Base-by-base conservation (phyloP, 2,113 vertebrate species). In the Pluvialis apricaria region DNA sequence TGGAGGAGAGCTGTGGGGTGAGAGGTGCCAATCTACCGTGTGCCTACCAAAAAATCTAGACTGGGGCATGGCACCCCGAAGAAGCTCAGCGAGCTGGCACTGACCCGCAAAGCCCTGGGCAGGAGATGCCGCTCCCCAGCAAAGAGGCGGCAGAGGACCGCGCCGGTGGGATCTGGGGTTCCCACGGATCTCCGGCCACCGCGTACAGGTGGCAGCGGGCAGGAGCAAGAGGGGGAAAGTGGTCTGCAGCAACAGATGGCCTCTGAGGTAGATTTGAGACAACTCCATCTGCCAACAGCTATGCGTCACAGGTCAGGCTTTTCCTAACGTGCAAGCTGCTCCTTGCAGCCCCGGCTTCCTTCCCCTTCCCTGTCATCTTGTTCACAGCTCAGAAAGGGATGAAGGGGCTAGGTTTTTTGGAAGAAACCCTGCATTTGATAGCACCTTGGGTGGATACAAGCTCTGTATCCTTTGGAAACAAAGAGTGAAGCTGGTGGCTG, bases 221-320 rank as follows among this genome's bases (percentile, higher is more conserved):
- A 51, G 36, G 17, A 86, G 65, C 82, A 75, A 54, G 82, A 85
- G 61, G 76, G 76, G 60, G 34, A 73, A 62, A 91, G 81, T 88
- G 94, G 45, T 49, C 66, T 77, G 82, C 78, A 93, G 93, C 92
- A 92, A 95, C 72, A 86, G 57, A 79, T 49, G 68, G 91, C 71
- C 92, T 96, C 97, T 97, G 98, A 98, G 98, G 98, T 98, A 98
- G 98, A 90, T 96, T 62, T 77, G 89, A 94, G 65, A 93, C 83
- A 80, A 92, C 68, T 92, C 73, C 93, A 80, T 90, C 96, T 89
- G 96, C 93, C 94, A 96, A 68, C 89, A 72, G 92, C 85, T 88
- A 72, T 0, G 3, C 0, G 1, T 84, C 84, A 95, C 84, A 85
- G 90, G 80, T 89, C 88, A 80, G 92, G 93, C 87, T 89, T 65